Conservation (phyloP, 2,113 vertebrate genomes). For the Chelonoidis abingdonii region DNA sequence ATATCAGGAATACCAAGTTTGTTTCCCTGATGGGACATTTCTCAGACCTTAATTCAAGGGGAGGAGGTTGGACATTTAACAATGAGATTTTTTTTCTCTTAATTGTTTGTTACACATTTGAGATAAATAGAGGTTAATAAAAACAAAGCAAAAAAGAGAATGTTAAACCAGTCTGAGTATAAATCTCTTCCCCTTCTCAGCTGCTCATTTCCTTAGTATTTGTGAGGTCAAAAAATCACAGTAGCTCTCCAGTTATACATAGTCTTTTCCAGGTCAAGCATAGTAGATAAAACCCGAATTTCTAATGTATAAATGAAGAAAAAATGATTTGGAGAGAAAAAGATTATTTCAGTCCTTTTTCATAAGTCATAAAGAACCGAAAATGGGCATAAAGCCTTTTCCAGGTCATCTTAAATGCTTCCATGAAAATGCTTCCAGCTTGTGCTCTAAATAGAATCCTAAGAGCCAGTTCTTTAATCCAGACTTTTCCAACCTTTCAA, state of each 20-base stretch:
- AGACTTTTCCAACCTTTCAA: constrained; percentile 24
- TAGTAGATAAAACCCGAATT: accelerated
- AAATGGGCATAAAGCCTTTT: not conserved
- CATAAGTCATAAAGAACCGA: not conserved
- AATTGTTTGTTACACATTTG: not conserved
- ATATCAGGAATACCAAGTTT: not conserved
- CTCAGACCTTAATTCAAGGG: not conserved
- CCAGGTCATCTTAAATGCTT: not conserved
- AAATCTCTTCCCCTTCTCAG: not conserved
- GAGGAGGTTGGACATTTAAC: not conserved
- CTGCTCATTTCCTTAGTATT: not conserved
- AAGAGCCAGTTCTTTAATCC: not conserved
- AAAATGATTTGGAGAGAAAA: not conserved
- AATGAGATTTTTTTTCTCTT: not conserved
- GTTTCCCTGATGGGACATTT: not conserved
- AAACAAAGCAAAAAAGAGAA: not conserved
- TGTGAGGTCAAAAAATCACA: accelerated
- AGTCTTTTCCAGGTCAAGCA: not conserved
- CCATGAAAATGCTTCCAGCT: not conserved
- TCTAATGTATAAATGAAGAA: not conserved
- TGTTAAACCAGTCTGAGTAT: not conserved
- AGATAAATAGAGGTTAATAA: not conserved
- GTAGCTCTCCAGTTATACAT: not conserved
- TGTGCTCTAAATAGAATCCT: not conserved
- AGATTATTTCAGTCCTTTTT: not conserved